Base-by-base conservation (phyloP, 2,113 vertebrate genomes). In the Tachycineta bicolor region DNA sequence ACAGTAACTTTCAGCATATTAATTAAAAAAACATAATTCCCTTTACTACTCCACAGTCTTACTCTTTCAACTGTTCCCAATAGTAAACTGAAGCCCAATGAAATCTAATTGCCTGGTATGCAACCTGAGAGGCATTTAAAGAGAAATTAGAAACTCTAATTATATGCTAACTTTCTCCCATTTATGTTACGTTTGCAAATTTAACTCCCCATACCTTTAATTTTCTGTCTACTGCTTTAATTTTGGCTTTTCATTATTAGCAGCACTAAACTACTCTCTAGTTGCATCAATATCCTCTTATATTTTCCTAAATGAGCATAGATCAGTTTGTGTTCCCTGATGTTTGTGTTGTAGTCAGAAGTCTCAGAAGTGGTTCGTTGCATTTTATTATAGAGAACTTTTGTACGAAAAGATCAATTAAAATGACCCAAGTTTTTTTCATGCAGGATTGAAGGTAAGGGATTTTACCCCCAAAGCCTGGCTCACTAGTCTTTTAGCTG, bases 71-170 rank as follows among this genome's bases (percentile, higher is more conserved):
- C 83, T 82, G 41, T 83, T 95, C 94, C 82, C 75, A 84, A 92
- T n/a, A 88, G 87, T 95, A 97, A 96, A 95, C 94, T 95, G 80
- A 94, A 97, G 68, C 75, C 59, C 78, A 93, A 76, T 93, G 83
- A 96, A 96, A 94, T 96, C 44, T 91, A 96, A 94, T 95, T 95
- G 69, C 64, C 39, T 87, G 39, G 34, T 90, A 76, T 17, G 29
- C 90, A 96, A 97, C 63, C 59, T 97, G 74, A 91, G 77, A 96
- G 80, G 95, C 73, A 96, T 95, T 97, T 96, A 70, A 93, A 95
- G 89, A 93, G 53, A 96, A 97, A 97, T 96, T 96, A 94, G 94
- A 96, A 97, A 94, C 76, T 90, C 91, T 94, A 98, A 97, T 97
- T 93, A 97, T 93, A 91, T 97, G 34, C 47, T 88, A 94, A 95